A percentile compares a stretch with the other conserved stretches of the same genome.
These are phyloP conservation scores for Drosophila asahinai DNA, from an alignment of 1,140 invertebrate species.

Conservation along the genomic window DNA sequence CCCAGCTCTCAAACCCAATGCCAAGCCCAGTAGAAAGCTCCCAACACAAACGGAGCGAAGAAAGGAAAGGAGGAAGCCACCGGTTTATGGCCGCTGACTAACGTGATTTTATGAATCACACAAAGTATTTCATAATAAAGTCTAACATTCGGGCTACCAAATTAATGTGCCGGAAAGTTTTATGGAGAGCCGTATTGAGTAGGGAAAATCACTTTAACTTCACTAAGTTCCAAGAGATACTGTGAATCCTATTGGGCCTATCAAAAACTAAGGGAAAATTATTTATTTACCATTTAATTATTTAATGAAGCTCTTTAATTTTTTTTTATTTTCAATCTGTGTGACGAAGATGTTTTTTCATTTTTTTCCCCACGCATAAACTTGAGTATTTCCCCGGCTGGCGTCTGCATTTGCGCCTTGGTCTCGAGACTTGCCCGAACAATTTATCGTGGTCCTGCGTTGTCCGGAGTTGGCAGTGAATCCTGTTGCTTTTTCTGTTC, in stretches of 20 bases:
- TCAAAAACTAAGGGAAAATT: too few relatives aligned
- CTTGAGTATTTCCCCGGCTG: background rate
- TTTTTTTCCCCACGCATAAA: constrained; percentile 11
- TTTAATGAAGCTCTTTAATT: too few relatives aligned
- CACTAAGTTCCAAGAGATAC: too few relatives aligned
- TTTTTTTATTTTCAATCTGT: background rate
- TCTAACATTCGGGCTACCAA: background rate
- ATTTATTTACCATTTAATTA: too few relatives aligned
- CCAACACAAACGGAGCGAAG: constrained; percentile 21
- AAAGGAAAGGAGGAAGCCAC: background rate
- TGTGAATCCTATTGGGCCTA: too few relatives aligned
- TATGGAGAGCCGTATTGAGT: too few relatives aligned
- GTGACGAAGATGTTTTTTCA: background rate
- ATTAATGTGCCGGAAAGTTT: too few relatives aligned
- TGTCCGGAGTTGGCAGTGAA: constrained; percentile 17
- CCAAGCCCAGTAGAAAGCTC: constrained; percentile 9
- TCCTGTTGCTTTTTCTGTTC: constrained; percentile 42
- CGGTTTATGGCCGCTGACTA: background rate
- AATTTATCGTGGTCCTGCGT: constrained; percentile 39
- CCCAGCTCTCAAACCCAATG: constrained; percentile 8
- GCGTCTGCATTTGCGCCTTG: constrained; percentile 22
- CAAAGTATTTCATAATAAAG: background rate
- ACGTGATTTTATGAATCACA: background rate
- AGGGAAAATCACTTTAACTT: too few relatives aligned
- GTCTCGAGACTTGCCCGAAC: constrained; percentile 27